Base-by-base conservation (phyloP, 2,888 invertebrate species). In the Sepioteuthis lessoniana region DNA sequence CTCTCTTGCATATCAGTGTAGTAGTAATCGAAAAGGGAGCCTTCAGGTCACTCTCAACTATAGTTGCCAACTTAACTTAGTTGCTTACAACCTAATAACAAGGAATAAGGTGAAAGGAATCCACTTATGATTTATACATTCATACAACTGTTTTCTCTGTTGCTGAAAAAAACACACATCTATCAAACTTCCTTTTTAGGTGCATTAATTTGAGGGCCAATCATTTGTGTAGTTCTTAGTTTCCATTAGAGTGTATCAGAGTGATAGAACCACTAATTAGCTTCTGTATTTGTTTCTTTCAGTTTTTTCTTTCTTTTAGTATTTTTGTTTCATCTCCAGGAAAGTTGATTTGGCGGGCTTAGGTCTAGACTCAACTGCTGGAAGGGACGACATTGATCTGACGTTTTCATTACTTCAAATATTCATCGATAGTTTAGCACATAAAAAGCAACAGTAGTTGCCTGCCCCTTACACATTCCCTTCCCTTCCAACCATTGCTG, bases 371-470 rank as follows among this genome's bases (percentile, higher is more conserved):
- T 76, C 76, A 76, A 76, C 76, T 76, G 76, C 35, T n/a, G 76
- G 76, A 76, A 76, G 76, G 76, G 76, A 76, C 76, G 76, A 76
- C 76, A 76, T 76, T 76, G 76, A 76, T 76, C 76, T 76, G 76
- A 76, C 76, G 76, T 76, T 76, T 76, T 76, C 76, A 76, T 76
- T 76, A 76, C 76, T 76, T 76, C 76, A 76, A 76, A 76, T 76
- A 76, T 76, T 76, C 76, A 76, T n/a, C n/a, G 76, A 76, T 76
- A 76, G 76, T 76, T 76, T 76, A 76, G 76, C 76, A 76, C 76
- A 76, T 76, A 76, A 76, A 76, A 76, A 76, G 76, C 76, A 76
- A 76, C 76, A 76, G 76, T 76, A 76, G n/a, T n/a, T 35, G n/a
- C n/a, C 76, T 19, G n/a, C n/a, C 76, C 76, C 76, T 76, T 76